phyloP scores from a whole-genome alignment of 53 echinoderm and acorn worm species.

The Crossaster papposus region DNA sequence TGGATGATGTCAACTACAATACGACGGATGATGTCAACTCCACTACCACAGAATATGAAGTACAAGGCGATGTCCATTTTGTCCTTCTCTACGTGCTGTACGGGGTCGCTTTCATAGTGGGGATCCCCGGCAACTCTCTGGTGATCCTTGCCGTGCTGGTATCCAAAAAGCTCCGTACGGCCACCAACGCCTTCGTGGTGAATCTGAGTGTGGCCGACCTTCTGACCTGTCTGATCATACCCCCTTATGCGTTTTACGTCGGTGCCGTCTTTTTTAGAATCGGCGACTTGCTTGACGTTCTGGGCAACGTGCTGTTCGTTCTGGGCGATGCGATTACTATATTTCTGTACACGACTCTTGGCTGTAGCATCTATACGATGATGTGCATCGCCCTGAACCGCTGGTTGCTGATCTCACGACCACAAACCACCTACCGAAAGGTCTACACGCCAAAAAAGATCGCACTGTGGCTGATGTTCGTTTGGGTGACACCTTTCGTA shows the following conservation, averaged over 20 bases:
- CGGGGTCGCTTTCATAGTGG: slow-evolving; percentile 15
- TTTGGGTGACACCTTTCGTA: background rate
- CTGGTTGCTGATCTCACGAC: slow-evolving; percentile 25
- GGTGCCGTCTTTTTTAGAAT: too few species aligned
- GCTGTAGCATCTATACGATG: slow-evolving; percentile 9
- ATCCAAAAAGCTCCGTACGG: slow-evolving; percentile 64
- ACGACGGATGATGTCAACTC: too few species aligned
- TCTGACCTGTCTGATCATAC: slow-evolving; percentile 15
- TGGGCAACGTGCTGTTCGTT: background rate
- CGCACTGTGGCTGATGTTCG: background rate
- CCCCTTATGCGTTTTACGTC: background rate
- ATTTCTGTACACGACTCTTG: background rate
- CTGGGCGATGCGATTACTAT: too few species aligned
- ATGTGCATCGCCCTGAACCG: slow-evolving; percentile 41
- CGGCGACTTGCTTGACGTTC: background rate
- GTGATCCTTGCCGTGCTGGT: slow-evolving; percentile 72
- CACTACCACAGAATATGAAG: too few species aligned
- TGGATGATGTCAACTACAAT: too few species aligned
- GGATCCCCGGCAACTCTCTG: slow-evolving; percentile 60
- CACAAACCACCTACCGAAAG: background rate
- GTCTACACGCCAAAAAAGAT: slow-evolving; percentile 11
- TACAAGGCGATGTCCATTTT: slow-evolving; percentile 20
- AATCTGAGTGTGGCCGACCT: slow-evolving; percentile 73
- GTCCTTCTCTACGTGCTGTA: background rate
- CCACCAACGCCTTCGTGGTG: slow-evolving; percentile 74